Conservation (phyloP, 2,113 vertebrate species). For the Emydocephalus ijimae region DNA sequence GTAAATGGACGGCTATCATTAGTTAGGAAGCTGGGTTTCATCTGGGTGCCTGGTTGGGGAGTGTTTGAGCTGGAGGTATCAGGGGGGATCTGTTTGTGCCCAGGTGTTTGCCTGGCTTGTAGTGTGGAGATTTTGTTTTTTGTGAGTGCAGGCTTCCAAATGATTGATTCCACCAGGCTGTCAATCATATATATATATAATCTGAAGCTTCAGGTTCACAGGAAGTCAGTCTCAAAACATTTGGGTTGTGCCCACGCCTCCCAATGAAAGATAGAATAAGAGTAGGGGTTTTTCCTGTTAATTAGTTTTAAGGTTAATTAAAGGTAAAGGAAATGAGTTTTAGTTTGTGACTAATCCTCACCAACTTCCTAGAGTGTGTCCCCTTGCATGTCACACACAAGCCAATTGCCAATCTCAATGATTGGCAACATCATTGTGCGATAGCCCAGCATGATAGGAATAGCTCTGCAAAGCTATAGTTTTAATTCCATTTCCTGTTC, state of each 20-base stretch:
- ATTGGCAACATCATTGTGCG: neutral
- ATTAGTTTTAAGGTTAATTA: neutral
- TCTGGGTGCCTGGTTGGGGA: too few species aligned
- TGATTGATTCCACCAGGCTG: too few species aligned
- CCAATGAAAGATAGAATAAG: neutral
- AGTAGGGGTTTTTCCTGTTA: neutral
- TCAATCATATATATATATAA: neutral
- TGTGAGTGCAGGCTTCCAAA: too few species aligned
- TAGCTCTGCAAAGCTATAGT: neutral
- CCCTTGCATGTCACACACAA: neutral
- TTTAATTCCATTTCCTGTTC: neutral
- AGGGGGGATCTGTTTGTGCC: too few species aligned
- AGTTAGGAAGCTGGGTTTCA: too few species aligned
- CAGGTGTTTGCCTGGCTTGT: too few species aligned
- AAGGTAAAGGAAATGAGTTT: neutral
- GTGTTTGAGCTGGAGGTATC: too few species aligned
- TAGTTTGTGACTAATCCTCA: neutral
- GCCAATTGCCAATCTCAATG: neutral
- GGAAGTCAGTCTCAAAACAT: neutral
- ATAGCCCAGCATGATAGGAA: neutral
- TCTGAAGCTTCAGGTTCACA: neutral
- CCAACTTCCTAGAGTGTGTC: neutral
- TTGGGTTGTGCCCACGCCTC: neutral
- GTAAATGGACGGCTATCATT: too few species aligned
- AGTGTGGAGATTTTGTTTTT: too few species aligned